Conservation (phyloP, 2,888 invertebrate species). For the Heliconius hortense region DNA sequence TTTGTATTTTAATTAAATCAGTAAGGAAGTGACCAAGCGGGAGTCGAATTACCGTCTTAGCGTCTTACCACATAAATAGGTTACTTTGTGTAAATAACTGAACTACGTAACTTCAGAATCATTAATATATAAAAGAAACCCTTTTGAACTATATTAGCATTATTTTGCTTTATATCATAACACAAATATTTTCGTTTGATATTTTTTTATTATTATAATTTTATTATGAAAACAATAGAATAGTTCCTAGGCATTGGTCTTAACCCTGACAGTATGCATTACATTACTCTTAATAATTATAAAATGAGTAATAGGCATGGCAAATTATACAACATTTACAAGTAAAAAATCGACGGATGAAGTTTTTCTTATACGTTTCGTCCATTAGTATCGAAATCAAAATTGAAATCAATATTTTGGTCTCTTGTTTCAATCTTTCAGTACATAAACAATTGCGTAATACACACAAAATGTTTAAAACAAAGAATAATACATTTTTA, state of each 20-base stretch:
- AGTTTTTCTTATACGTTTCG: not conserved
- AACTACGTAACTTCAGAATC: not conserved
- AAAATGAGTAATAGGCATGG: not conserved
- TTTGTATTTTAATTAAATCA: slow-evolving; percentile 18
- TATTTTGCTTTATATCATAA: not conserved
- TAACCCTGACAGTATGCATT: not conserved
- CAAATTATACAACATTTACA: not conserved
- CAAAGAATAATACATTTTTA: not conserved
- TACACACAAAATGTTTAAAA: not conserved
- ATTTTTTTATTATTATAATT: not conserved
- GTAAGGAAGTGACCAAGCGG: not conserved
- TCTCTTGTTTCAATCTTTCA: too few relatives aligned
- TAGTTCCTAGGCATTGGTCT: not conserved
- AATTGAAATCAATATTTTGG: not conserved
- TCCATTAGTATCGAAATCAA: not conserved
- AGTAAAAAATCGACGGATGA: not conserved
- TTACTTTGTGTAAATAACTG: slow-evolving; percentile 14
- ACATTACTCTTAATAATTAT: slow-evolving; percentile 2
- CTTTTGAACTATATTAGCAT: not conserved
- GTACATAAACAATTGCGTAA: not conserved
- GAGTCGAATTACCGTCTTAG: not conserved
- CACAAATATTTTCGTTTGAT: not conserved
- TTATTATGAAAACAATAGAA: not conserved
- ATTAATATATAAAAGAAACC: not conserved
- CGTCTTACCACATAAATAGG: not conserved